These are phyloP conservation scores for Emmelina monodactyla DNA, from an alignment of 2,888 invertebrate species.

Conservation along the genomic window DNA sequence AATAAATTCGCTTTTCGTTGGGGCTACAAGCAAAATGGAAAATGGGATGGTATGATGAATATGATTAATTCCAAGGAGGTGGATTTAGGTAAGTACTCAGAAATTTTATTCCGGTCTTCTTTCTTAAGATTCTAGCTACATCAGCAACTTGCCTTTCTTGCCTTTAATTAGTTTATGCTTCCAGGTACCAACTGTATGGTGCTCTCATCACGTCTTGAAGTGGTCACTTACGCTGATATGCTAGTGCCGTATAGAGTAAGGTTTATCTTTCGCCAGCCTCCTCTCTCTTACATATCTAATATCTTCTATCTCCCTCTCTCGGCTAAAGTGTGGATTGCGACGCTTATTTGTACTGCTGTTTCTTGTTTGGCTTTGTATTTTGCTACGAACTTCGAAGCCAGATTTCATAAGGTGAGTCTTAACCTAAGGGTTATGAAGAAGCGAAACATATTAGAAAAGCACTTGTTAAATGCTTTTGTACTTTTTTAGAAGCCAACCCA, in stretches of 20 bases:
- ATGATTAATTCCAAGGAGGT: slow-evolving; percentile 31
- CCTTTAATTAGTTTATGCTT: slow-evolving; percentile 3
- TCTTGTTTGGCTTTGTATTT: slow-evolving; percentile 35
- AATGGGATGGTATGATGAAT: slow-evolving; percentile 43
- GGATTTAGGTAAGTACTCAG: slow-evolving; percentile 30
- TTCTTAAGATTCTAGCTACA: not conserved
- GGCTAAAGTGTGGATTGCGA: slow-evolving; percentile 65
- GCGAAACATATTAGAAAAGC: too few species aligned
- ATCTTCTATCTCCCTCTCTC: slow-evolving; percentile 72
- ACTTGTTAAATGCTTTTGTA: too few species aligned
- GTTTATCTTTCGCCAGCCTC: slow-evolving; percentile 72
- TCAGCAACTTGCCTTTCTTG: not conserved
- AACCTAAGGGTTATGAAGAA: too few species aligned
- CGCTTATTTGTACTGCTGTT: slow-evolving; percentile 38
- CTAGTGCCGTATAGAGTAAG: slow-evolving; percentile 44
- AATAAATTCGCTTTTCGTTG: slow-evolving; percentile 36
- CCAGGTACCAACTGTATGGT: slow-evolving; percentile 37
- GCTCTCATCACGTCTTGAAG: slow-evolving; percentile 25
- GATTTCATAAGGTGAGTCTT: slow-evolving; percentile 20
- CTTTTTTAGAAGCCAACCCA: slow-evolving; percentile 25
- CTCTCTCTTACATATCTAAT: slow-evolving; percentile 70
- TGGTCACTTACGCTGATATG: slow-evolving; percentile 52
- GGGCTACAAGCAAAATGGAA: slow-evolving; percentile 37
- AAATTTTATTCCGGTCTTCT: not conserved
- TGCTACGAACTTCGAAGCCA: slow-evolving; percentile 39